Base-by-base conservation (phyloP, 2,888 invertebrate genomes). In the Eristalis arbustorum region DNA sequence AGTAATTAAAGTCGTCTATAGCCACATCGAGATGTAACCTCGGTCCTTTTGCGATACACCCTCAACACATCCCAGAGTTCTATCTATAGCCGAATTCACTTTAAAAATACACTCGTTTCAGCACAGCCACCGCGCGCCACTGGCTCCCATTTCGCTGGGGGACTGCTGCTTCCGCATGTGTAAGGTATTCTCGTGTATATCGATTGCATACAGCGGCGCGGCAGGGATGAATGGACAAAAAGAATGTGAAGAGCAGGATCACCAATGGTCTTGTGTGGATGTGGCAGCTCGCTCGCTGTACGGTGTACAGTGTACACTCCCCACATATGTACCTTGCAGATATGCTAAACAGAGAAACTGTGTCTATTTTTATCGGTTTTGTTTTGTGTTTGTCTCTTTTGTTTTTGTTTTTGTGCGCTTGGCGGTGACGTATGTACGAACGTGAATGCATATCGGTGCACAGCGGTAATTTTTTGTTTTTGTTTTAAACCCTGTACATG, bases 1-100 rank as follows among this genome's bases (percentile, higher is more conserved):
- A 61, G 84, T 75, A 79, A 75, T 79, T 79, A 71, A 66, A 75
- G 74, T 37, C 57, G 63, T 76, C 42, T 59, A 79, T 49, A 2
- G 18, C n/a, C 68, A 56, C 61, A 67, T 42, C 40, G 37, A 68
- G 59, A 73, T 67, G 5, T 66, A 66, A 40, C 42, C 62, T n/a
- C 67, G 23, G 67, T 28, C 67, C 40, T 49, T 40, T 68, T 61
- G 42, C 49, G 14, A 62, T 68, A 42, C 42, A 69, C 14, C 34
- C 37, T n/a, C 34, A 31, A 8, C 31, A 31, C 31, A 67, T 56
- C 57, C 59, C n/a, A 25, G 18, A 10, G 28, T 11, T n/a, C 23
- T 34, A 23, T 61, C 42, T 71, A 71, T 71, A 71, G 64, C 37
- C 14, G 56, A 40, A 28, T 37, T 37, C 22, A 40, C 28, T 40